Percentiles rank a stretch among this genome's conserved stretches.
Evolutionary conservation across 2,113 vertebrate genomes (phyloP).

Genomic region (Scortum barcoo): DNA sequence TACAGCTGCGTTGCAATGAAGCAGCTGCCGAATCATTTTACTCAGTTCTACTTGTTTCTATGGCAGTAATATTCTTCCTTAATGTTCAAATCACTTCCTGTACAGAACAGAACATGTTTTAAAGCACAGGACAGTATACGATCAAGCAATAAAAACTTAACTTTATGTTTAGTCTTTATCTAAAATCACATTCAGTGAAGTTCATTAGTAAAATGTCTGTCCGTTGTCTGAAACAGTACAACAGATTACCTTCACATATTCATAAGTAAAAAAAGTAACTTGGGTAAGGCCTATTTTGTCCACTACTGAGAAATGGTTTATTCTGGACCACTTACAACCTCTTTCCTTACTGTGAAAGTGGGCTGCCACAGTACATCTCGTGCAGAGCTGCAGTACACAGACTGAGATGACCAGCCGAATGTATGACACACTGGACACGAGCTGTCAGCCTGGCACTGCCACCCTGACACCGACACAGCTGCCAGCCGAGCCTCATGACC

Average conservation of each 20-base stretch:
- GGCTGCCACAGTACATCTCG: background rate
- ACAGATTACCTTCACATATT: background rate
- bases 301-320: background rate
- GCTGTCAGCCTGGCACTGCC: conserved; percentile 65
- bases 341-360: background rate
- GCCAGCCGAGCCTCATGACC: conserved; percentile 43
- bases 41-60: background rate
- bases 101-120: background rate
- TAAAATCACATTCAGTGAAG: background rate
- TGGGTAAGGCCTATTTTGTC: background rate
- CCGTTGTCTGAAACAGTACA: no score
- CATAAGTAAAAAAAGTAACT: background rate
- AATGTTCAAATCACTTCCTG: background rate
- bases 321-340: background rate
- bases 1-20: background rate
- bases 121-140: background rate
- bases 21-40: background rate
- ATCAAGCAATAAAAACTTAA: background rate
- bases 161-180: background rate
- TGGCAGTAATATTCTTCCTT: background rate
- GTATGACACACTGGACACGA: conserved; percentile 58
- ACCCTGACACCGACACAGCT: conserved; percentile 66
- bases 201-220: background rate
- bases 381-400: conserved; percentile 2
- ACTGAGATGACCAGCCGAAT: conserved; percentile 14